These are phyloP conservation scores for Synergus japonicus DNA, from an alignment of 2,888 invertebrate genomes.

Conservation along the genomic window DNA sequence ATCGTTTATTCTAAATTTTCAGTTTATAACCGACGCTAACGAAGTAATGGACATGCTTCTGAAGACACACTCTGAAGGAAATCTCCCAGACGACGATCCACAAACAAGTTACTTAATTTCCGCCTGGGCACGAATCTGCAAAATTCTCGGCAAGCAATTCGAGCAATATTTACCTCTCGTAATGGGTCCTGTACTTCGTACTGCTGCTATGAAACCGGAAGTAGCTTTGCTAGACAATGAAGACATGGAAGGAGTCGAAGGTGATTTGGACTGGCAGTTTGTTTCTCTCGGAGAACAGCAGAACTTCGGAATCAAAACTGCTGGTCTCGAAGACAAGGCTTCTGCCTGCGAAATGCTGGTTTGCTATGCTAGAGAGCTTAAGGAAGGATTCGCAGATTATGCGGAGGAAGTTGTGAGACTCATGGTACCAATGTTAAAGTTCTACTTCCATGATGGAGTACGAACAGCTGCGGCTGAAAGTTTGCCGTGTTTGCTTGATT, in stretches of 20 bases:
- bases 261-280: slow-evolving; percentile 95
- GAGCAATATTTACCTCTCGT: slow-evolving; percentile 95
- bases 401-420: slow-evolving; percentile 90
- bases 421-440: slow-evolving; percentile 94
- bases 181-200: slow-evolving; percentile 96
- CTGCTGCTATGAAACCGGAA: slow-evolving; percentile 95
- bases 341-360: slow-evolving; percentile 98
- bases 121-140: slow-evolving; percentile 99
- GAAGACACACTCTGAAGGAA: slow-evolving; percentile 92
- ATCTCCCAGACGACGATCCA: slow-evolving; percentile 95
- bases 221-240: slow-evolving; percentile 93
- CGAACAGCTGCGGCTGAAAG: slow-evolving; percentile 94
- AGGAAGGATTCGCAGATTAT: slow-evolving; percentile 86
- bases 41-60: slow-evolving; percentile 97
- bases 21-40: slow-evolving; percentile 93
- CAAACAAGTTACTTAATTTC: slow-evolving; percentile 98
- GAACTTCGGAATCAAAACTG: slow-evolving; percentile 95
- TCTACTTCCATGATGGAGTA: slow-evolving; percentile 96
- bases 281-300: slow-evolving; percentile 96
- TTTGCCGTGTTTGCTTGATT: slow-evolving; percentile 91
- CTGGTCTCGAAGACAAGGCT: slow-evolving; percentile 96
- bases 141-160: slow-evolving; percentile 92
- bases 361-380: slow-evolving; percentile 95
- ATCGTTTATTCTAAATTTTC: slow-evolving; percentile 45
- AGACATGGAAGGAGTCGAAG: slow-evolving; percentile 89